Conservation (phyloP, 2,888 invertebrate species). For the Catocala sponsa region DNA sequence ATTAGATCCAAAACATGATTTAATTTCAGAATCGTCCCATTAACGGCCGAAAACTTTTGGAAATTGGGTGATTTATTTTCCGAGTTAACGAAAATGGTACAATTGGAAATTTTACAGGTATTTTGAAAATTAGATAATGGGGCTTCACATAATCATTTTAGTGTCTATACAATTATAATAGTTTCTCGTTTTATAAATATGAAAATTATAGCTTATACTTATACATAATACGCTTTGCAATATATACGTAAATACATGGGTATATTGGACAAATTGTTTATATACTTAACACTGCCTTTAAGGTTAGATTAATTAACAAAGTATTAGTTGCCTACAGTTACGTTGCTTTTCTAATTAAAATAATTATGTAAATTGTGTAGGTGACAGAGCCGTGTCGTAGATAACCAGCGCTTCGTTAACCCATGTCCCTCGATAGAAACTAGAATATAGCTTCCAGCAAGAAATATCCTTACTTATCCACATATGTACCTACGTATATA, state of each 20-base stretch:
- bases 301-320: conserved; percentile 30
- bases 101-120: conserved; percentile 84
- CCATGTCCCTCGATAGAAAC: conserved; percentile 48
- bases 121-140: conserved; percentile 73
- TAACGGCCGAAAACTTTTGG: conserved; percentile 78
- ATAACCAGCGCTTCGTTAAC: conserved; percentile 51
- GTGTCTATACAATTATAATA: conserved; percentile 48
- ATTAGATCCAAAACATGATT: conserved; percentile 75
- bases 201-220: conserved; percentile 47
- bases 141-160: conserved; percentile 67
- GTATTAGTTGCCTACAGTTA: conserved; percentile 38
- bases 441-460: conserved; percentile 47
- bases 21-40: conserved; percentile 84
- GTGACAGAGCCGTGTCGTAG: conserved; percentile 57
- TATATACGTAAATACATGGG: conserved; percentile 53
- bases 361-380: conserved; percentile 54
- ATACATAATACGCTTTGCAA: conserved; percentile 60
- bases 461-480: conserved; percentile 33
- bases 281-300: conserved; percentile 29
- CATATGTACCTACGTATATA: conserved; percentile 58
- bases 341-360: conserved; percentile 61
- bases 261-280: conserved; percentile 38
- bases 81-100: conserved; percentile 82
- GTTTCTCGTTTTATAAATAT: conserved; percentile 47
- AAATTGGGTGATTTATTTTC: conserved; percentile 75